These are phyloP conservation scores for Cinclus mexicanus DNA, from an alignment of 2,113 vertebrate genomes.

Conservation along the genomic window DNA sequence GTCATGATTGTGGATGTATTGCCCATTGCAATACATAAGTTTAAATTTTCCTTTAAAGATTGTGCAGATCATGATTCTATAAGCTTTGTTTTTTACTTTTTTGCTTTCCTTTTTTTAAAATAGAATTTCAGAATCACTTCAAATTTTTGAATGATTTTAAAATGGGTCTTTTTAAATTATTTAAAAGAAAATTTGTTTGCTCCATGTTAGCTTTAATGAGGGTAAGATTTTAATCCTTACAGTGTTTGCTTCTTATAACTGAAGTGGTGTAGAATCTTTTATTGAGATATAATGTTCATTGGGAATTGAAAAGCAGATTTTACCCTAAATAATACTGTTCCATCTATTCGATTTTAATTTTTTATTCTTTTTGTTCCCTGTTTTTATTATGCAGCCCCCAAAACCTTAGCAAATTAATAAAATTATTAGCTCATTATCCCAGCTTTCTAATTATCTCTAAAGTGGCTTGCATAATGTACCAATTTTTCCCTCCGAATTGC, in stretches of 20 bases:
- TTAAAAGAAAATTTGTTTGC: neutral
- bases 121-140: neutral
- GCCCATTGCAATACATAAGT: neutral
- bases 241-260: neutral
- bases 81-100: neutral
- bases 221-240: neutral
- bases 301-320: neutral
- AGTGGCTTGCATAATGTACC: neutral
- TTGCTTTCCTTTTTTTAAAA: neutral
- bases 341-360: neutral
- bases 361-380: neutral
- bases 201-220: neutral
- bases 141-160: neutral
- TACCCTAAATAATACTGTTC: neutral
- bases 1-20: neutral
- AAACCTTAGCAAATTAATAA: neutral
- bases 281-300: fast-evolving
- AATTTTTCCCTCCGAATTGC: neutral
- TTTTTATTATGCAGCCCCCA: neutral
- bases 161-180: neutral
- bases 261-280: neutral
- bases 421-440: neutral
- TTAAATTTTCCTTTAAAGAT: neutral
- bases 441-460: neutral
- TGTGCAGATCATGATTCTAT: neutral